phyloP scores from a whole-genome alignment of 2,888 invertebrate genomes.

The Dichetophora obliterata region DNA sequence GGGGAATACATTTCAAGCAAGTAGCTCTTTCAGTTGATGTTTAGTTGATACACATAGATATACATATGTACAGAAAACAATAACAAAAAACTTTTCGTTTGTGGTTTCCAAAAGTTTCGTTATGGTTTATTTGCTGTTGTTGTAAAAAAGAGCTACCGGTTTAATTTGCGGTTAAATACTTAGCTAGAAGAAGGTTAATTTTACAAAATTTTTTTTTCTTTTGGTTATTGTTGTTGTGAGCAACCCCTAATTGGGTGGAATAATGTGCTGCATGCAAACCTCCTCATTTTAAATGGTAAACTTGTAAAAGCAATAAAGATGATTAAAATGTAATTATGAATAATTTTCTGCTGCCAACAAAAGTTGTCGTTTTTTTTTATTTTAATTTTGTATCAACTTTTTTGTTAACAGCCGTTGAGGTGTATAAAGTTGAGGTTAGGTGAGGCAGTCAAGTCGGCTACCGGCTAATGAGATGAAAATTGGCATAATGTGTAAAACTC shows the following conservation, averaged over 20 bases:
- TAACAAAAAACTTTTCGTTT: neutral
- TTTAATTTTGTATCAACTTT: neutral
- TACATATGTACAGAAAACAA: neutral
- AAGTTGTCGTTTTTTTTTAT: neutral
- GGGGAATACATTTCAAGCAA: neutral
- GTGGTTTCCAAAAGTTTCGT: neutral
- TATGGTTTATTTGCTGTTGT: neutral
- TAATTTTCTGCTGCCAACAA: conserved; percentile 39
- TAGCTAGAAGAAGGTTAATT: neutral
- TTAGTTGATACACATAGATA: neutral
- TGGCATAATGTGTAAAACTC: conserved; percentile 21
- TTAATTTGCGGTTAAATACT: conserved; percentile 31
- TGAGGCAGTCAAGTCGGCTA: neutral
- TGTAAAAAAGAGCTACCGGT: conserved; percentile 47
- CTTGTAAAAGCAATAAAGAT: conserved; percentile 64
- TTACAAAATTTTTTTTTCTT: neutral
- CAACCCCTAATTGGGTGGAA: neutral
- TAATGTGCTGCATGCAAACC: conserved; percentile 46
- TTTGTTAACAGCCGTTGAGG: neutral
- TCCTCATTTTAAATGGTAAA: conserved; percentile 52
- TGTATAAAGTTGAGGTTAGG: neutral
- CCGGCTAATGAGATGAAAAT: conserved; percentile 26
- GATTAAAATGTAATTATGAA: conserved; percentile 63
- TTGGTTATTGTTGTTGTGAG: neutral
- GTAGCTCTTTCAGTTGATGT: neutral